Evolutionary conservation across 2,113 vertebrate genomes (phyloP).

Genomic region (Sceloporus tristichus): DNA sequence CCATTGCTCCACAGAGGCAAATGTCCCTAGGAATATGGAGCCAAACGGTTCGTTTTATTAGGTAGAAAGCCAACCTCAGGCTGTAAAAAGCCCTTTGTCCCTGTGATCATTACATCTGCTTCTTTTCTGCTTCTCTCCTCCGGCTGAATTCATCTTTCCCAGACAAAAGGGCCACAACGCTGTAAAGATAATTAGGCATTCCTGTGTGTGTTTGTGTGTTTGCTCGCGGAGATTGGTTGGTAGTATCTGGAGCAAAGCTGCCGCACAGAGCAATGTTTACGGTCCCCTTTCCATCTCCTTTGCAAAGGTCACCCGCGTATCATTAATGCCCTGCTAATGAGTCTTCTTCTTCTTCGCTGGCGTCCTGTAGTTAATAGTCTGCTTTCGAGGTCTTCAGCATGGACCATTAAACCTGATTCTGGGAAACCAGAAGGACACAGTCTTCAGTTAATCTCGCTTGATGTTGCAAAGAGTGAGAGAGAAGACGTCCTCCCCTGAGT

Average conservation of each 20-base stretch:
- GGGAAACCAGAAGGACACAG: not conserved
- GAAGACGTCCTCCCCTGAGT: no score
- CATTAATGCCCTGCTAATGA: not conserved
- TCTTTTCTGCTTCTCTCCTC: not conserved
- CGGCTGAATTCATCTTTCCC: not conserved
- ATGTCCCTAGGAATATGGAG: not conserved
- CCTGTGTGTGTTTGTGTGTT: no score
- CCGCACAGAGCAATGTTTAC: not conserved
- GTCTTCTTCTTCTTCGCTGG: not conserved
- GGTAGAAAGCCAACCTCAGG: not conserved
- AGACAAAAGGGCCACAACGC: not conserved
- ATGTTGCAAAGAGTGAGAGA: no score
- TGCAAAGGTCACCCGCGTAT: not conserved
- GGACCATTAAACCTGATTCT: not conserved
- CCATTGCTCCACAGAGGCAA: no score
- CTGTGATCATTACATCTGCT: no score
- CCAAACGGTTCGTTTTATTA: not conserved
- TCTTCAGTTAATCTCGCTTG: not conserved
- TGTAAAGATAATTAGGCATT: no score
- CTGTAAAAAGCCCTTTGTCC: not conserved
- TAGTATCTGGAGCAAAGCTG: no score
- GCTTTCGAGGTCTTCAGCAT: not conserved
- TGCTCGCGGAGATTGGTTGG: no score
- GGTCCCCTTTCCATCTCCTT: not conserved
- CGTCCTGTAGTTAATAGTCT: not conserved